These are phyloP conservation scores for Ditula angustiorana DNA, from an alignment of 2,888 invertebrate genomes.

Conservation along the genomic window DNA sequence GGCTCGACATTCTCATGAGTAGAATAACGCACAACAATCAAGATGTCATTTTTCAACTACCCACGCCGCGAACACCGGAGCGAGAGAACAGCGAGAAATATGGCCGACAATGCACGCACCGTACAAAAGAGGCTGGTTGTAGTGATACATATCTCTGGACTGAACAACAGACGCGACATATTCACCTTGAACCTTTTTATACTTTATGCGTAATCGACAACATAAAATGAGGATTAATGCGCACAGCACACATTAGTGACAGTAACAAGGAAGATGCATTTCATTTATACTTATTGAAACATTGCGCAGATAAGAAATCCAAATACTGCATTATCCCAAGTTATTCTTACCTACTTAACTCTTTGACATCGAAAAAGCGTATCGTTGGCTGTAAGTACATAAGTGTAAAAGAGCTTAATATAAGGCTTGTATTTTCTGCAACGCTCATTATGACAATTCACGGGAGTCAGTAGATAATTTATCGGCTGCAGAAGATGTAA, in stretches of 20 bases:
- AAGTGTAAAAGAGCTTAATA: constrained; percentile 62
- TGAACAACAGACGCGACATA: constrained; percentile 72
- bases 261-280: constrained; percentile 28
- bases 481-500: constrained; percentile 73
- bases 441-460: constrained; percentile 77
- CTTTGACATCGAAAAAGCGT: background rate
- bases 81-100: constrained; percentile 76
- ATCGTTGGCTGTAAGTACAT: constrained; percentile 19
- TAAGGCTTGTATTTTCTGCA: constrained; percentile 59
- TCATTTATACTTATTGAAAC: background rate
- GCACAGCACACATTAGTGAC: constrained; percentile 31
- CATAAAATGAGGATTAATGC: constrained; percentile 44
- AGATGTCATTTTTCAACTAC: constrained; percentile 86
- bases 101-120: constrained; percentile 80
- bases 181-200: constrained; percentile 67
- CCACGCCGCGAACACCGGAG: constrained; percentile 75
- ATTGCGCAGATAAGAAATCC: background rate
- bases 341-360: background rate
- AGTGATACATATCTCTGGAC: constrained; percentile 77
- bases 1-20: constrained; percentile 80
- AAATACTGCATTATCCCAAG: constrained; percentile 35
- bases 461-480: constrained; percentile 75
- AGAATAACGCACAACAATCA: constrained; percentile 85
- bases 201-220: constrained; percentile 63
- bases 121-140: constrained; percentile 78